Base-by-base conservation (phyloP, 2,797 vertebrate species). In the Margarornis squamiger region DNA sequence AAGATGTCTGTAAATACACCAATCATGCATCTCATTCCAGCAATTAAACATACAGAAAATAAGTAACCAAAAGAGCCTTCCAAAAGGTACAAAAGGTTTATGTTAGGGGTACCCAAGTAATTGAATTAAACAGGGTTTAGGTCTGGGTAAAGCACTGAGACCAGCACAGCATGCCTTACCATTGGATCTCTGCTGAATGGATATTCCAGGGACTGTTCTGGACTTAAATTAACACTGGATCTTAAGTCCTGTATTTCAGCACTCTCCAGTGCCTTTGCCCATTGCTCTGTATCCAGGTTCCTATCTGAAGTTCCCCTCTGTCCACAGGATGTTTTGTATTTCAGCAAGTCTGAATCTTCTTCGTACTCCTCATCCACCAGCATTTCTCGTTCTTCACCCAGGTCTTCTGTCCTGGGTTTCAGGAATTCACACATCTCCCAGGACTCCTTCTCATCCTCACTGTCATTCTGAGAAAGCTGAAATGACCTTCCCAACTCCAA, bases 351-450 rank as follows among this genome's bases (percentile, higher is more conserved):
- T 29, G 91, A 66, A 75, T 96, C 90, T 11, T 96, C 95, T 10
- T 97, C 96, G 32, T 96, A 95, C 12, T 99, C 98, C 26, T 99
- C 99, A 55, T 99, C 99, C 65, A 99, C 99, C 21, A 98, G 70
- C 98, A 99, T 99, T 90, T 99, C 99, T 80, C 93, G 96, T 70
- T 98, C 98, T 93, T 97, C 97, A 14, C 52, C 92, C 71, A 62
- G n/a, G 26, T 96, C 94, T 71, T 96, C 94, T 48, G 75, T 30
- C 20, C 43, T 3, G 30, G 90, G 55, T 30, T 86, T 96, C 92
- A 97, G 72, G 12, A 98, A 97, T 7, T 98, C 97, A 58, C 82
- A 92, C 97, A 98, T 98, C 95, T 98, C 98, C 98, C 98, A 98
- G 72, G 97, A 96, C 79, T 98, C 98, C 39, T 96, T 92, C 77